Percentiles rank a stretch among this genome's conserved stretches.
Evolutionary conservation across 2,113 vertebrate species (phyloP).

Genomic region (Toxotes chatareus): DNA sequence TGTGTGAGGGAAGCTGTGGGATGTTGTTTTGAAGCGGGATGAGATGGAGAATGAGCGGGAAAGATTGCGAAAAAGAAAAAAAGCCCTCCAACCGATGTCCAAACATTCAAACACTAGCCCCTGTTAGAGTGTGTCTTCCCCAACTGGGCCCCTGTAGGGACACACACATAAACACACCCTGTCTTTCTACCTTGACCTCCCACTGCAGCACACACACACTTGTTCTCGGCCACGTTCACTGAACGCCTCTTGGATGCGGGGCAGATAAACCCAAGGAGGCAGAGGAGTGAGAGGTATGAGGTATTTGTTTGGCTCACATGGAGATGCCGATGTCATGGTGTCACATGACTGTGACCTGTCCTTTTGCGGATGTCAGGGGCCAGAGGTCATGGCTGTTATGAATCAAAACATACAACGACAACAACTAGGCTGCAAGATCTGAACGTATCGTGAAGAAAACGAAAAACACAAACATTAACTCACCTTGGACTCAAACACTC

Average conservation of each 20-base stretch:
- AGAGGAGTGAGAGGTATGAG: background rate
- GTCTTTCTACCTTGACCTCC: constrained; percentile 47
- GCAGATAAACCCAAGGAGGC: constrained; percentile 16
- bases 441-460: background rate
- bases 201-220: constrained; percentile 10
- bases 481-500: too few species aligned
- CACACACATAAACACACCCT: constrained; percentile 45
- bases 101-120: constrained; percentile 54
- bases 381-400: constrained; percentile 49
- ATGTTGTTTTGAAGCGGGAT: constrained; percentile 69
- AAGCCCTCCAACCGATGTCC: constrained; percentile 39
- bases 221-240: constrained; percentile 3
- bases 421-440: constrained; percentile 32
- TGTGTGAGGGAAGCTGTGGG: constrained; percentile 46
- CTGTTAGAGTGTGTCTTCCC: constrained; percentile 26
- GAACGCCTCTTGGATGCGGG: constrained; percentile 25
- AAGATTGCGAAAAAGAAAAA: constrained; percentile 31
- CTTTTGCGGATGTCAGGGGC: constrained; percentile 25
- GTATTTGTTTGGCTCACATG: constrained; percentile 22
- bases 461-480: too few species aligned
- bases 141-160: constrained; percentile 44
- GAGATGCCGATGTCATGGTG: constrained; percentile 8
- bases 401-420: constrained; percentile 43
- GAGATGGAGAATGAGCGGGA: constrained; percentile 27
- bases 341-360: constrained; percentile 30